Evolutionary conservation across 2,888 invertebrate genomes (phyloP), one percentile per base, ranked within the genome.

Genomic region (Sesia apiformis): DNA sequence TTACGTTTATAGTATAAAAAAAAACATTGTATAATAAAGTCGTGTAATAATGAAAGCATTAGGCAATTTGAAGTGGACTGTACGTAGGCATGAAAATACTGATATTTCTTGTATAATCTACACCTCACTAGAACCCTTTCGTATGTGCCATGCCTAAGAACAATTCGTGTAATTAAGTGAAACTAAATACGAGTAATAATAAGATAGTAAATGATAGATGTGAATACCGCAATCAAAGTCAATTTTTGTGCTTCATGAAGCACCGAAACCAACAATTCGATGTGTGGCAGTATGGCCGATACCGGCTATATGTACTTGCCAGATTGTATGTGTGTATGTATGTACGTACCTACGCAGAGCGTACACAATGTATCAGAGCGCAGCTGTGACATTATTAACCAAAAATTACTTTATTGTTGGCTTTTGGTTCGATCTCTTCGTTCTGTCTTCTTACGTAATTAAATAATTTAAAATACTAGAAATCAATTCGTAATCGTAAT

Each of bases 211-310:
- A 53, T 60, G 57, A 63, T 62, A 65, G 63, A 68, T 59, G 65
- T 72, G 73, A 63, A 67, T 66, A 75, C 69, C 58, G 77, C 69
- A 83, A 84, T 82, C 76, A 83, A 78, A 50, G 87, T 88, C 86
- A 87, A 88, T 88, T 87, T 69, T 66, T 65, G 70, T 70, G 71
- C 74, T 70, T 70, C 74, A 70, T 70, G 69, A 60, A 63, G 72
- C 72, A 80, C 78, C 75, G 74, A 78, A 43, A 43, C 8, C 8
- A 23, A 43, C 43, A 7, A 8, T 43, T 43, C 4, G 43, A 7
- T 43, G 7, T 43, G 7, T 23, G 23, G 2, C 23, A 23, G 23
- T 6, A 43, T 3, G n/a, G 23, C 8, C 39, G 66, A 23, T 23
- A 23, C 23, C 23, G 23, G 70, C 69, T 69, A 65, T 74, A 66